Base-by-base conservation (phyloP, 2,888 invertebrate genomes). In the Ypsolopha sequella region DNA sequence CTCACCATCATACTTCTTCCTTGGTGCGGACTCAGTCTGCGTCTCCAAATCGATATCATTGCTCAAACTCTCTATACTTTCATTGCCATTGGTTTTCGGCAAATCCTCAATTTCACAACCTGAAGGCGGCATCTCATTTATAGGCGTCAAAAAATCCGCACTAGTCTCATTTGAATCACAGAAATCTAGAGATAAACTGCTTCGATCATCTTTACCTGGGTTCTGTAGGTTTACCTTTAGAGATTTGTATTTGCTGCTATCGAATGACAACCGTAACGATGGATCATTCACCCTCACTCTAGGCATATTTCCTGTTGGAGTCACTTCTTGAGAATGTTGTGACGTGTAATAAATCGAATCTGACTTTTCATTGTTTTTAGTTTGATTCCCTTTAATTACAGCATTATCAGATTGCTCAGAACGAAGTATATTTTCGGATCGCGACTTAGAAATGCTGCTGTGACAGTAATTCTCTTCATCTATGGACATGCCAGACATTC, bases 91-190 rank as follows among this genome's bases (percentile, higher is more conserved):
- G 36, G 78, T 79, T 51, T 79, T 80, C 13, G 85, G 86, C 60
- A 86, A 56, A n/a, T 86, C 81, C 48, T 85, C 85, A 1, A 85
- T 78, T 59, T 85, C 87, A 52, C 86, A 85, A 0, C 82, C 82
- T 0, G 86, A 77, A 1, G 75, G 79, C 1, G 87, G 87, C 87
- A 87, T 82, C 57, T 87, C 87, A 39, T 87, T 87, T 4, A 87
- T 87, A 1, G 87, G 87, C 47, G 87, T 87, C 51, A 87, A 57
- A 54, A 87, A 87, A 58, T 87, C 87, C 0, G 87, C 87, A 57
- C 86, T 87, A 0, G 87, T 87, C 60, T 87, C 87, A 56, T 87
- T 87, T 0, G 87, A 87, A 52, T 87, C 87, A 53, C 87, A 87
- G 44, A 84, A 77, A 52, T 87, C 87, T 24, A 87, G 51, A 0